A percentile compares a stretch with the other conserved stretches of the same genome.
Conservation (phyloP, 2,113 vertebrate species). For the Gyps fulvus region DNA sequence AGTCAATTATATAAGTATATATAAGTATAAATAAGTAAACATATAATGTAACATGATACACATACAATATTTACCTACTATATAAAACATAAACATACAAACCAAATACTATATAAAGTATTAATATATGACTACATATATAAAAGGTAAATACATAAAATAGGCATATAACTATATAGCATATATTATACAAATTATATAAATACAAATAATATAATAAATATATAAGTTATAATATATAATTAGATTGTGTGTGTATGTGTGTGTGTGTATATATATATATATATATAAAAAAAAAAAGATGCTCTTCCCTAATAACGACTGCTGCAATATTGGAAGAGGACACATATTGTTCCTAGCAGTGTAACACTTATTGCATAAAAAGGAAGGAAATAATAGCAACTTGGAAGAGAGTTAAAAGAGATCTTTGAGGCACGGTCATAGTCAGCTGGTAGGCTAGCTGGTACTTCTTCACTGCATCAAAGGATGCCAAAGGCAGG, state of each 20-base stretch:
- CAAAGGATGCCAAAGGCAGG: not conserved
- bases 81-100: not conserved
- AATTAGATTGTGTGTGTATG: not conserved
- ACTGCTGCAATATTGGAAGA: not conserved
- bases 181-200: not conserved
- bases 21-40: not conserved
- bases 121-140: not conserved
- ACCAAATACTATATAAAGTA: not conserved
- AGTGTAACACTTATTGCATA: not conserved
- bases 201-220: too few species aligned
- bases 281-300: not conserved
- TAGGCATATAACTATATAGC: not conserved
- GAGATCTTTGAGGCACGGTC: rapidly evolving
- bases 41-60: not conserved
- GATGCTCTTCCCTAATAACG: not conserved
- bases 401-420: not conserved
- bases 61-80: not conserved
- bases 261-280: rapidly evolving
- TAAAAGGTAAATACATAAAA: not conserved
- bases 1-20: too few species aligned
- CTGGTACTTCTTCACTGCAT: not conserved
- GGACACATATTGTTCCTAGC: not conserved
- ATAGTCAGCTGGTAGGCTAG: not conserved
- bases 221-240: not conserved
- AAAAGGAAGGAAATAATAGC: not conserved